Evolutionary conservation across 1,140 invertebrate species (phyloP).

Genomic region (Cyrtorhinus lividipennis): DNA sequence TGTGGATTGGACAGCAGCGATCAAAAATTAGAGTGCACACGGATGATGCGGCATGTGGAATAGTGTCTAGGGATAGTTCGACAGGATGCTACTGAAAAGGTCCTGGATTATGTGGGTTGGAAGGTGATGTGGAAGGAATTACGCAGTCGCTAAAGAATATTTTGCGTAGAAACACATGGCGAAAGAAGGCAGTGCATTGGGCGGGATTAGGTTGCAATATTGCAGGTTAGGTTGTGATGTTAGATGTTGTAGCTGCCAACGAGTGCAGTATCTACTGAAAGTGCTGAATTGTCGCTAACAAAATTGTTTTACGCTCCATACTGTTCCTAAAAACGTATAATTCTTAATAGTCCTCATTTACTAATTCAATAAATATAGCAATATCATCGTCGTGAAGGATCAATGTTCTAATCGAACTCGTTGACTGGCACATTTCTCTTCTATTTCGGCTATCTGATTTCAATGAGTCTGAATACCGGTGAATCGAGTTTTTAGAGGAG

Average conservation of each 20-base stretch:
- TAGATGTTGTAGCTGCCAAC: too few relatives aligned
- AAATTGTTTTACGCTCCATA: neutral
- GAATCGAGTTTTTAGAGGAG: constrained; percentile 91
- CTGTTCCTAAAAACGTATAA: neutral
- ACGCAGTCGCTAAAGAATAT: too few relatives aligned
- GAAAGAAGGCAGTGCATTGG: neutral
- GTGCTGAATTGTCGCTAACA: neutral
- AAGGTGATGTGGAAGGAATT: too few relatives aligned
- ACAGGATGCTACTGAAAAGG: neutral
- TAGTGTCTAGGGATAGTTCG: neutral
- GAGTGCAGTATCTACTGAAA: too few relatives aligned
- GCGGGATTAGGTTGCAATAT: neutral
- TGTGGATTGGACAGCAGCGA: neutral
- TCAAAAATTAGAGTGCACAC: neutral
- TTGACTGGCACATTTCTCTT: neutral
- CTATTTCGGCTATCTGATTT: neutral
- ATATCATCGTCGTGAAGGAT: neutral
- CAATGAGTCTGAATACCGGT: constrained; percentile 68
- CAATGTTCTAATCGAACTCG: neutral
- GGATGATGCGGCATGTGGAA: neutral
- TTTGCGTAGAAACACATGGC: too few relatives aligned
- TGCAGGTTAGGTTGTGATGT: too few relatives aligned
- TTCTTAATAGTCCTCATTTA: neutral
- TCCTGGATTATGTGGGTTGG: neutral
- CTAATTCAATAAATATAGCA: neutral